Percentiles rank a stretch among this genome's conserved stretches.
These are phyloP conservation scores for Phainopepla nitens DNA, from an alignment of 2,113 vertebrate genomes.

Conservation along the genomic window DNA sequence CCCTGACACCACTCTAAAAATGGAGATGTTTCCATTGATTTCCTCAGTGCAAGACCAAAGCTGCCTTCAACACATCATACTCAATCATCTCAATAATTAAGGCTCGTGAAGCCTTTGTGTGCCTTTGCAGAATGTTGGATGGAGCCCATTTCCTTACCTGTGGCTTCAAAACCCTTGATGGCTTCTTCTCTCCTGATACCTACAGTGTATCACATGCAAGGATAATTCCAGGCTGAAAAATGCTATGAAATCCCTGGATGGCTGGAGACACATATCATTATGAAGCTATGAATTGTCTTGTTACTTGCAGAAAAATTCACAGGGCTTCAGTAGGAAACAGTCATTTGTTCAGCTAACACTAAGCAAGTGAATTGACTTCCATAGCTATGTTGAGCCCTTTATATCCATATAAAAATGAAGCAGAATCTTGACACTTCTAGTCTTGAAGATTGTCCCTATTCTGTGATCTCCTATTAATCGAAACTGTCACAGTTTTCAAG, in stretches of 20 bases:
- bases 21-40: neutral
- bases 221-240: neutral
- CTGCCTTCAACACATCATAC: neutral
- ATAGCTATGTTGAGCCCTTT: neutral
- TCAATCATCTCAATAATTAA: neutral
- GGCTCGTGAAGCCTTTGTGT: neutral
- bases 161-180: neutral
- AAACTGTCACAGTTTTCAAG: neutral
- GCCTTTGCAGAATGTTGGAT: neutral
- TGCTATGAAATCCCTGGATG: neutral
- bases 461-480: neutral
- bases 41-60: neutral
- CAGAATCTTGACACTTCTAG: neutral
- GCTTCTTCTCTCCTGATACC: neutral
- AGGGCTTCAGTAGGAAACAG: neutral
- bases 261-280: neutral
- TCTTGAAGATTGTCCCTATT: neutral
- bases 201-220: neutral
- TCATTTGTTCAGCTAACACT: neutral
- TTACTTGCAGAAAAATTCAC: neutral
- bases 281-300: neutral
- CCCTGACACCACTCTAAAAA: neutral
- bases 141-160: neutral
- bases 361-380: neutral
- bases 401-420: neutral